Evolutionary conservation across 1,140 invertebrate genomes (phyloP).

Genomic region (Muscidifurax raptorellus): DNA sequence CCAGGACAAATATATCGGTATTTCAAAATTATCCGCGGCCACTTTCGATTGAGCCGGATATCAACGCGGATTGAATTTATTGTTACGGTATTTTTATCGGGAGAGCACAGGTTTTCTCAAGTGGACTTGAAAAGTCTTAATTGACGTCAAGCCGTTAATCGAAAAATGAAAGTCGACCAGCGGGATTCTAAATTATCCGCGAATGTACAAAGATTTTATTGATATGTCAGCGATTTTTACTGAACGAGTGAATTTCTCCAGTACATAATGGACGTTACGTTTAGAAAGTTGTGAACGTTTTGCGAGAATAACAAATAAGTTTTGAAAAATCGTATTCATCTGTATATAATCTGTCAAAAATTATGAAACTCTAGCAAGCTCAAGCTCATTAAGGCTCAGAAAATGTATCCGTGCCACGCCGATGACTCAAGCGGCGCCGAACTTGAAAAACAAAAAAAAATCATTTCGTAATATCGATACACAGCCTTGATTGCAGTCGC

Average conservation of each 20-base stretch:
- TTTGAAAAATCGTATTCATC: neutral
- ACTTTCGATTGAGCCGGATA: neutral
- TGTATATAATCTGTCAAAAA: neutral
- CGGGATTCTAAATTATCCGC: too few species aligned
- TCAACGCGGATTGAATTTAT: neutral
- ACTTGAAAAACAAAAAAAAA: neutral
- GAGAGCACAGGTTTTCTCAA: neutral
- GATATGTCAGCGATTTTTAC: neutral
- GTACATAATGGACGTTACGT: neutral
- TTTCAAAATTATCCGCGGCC: neutral
- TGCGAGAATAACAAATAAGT: neutral
- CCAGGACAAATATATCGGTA: neutral
- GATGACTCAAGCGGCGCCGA: neutral
- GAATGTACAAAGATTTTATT: too few species aligned
- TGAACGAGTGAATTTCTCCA: neutral
- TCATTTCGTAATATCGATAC: constrained; percentile 4
- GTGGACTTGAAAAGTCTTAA: neutral
- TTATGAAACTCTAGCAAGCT: neutral
- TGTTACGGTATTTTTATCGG: neutral
- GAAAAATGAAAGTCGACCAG: neutral
- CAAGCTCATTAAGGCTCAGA: neutral
- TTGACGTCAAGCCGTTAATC: neutral
- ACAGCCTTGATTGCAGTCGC: neutral
- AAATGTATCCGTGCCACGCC: neutral
- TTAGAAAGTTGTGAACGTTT: neutral